Percentiles rank a stretch among this genome's conserved stretches.
These are phyloP conservation scores for Andinoacara biseriatus DNA, from an alignment of 2,113 vertebrate genomes.

Conservation along the genomic window DNA sequence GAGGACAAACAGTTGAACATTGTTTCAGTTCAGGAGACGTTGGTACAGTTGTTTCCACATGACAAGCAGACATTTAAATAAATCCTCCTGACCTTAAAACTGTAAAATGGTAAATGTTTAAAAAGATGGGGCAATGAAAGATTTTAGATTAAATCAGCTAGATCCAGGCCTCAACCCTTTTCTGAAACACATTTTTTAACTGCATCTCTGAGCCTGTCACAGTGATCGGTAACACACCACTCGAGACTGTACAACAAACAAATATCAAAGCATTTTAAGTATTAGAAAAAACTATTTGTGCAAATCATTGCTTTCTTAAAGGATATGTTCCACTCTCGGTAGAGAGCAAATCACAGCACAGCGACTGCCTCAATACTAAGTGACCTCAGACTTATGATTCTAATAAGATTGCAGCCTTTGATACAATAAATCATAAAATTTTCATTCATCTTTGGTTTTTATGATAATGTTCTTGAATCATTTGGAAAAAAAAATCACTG, in stretches of 20 bases:
- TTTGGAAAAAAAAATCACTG: too few relatives aligned
- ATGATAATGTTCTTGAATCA: too few relatives aligned
- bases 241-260: not conserved
- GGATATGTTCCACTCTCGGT: accelerated
- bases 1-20: not conserved
- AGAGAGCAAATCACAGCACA: not conserved
- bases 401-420: not conserved
- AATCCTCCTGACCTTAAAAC: not conserved
- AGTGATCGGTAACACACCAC: too few relatives aligned
- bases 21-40: not conserved
- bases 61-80: not conserved
- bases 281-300: not conserved
- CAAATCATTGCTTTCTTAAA: not conserved
- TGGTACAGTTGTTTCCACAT: not conserved
- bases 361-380: accelerated
- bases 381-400: not conserved
- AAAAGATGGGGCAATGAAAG: not conserved
- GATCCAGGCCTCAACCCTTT: too few relatives aligned
- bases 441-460: too few relatives aligned
- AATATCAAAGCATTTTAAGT: not conserved
- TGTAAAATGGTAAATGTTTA: not conserved
- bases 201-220: too few relatives aligned
- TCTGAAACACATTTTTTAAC: too few relatives aligned
- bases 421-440: too few relatives aligned
- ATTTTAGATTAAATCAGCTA: not conserved